Base-by-base conservation (phyloP, 1,140 invertebrate genomes). In the Drosophila tropicalis region DNA sequence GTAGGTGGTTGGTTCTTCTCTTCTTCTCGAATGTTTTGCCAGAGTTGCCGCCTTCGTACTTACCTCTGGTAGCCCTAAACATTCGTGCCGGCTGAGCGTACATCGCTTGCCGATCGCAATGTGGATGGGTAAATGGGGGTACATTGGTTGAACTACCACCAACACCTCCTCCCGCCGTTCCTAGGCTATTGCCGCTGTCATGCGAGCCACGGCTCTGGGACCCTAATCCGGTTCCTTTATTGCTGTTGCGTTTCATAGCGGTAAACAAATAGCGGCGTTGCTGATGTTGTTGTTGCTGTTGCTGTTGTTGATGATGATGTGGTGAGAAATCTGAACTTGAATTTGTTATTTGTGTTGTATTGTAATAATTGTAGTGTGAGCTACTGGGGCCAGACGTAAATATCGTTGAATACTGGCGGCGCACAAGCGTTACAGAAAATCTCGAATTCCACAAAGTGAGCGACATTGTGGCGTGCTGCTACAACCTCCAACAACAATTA, bases 391-490 rank as follows among this genome's bases (percentile, higher is more conserved):
- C 66, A 69, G 76, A 89, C 77, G 76, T 81, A 62, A 89, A 81
- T 56, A 84, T 78, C 81, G 80, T 78, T 34, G 84, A 69, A 61
- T 87, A 79, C 81, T 90, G 84, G 34, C 85, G 84, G 29, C 84
- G 85, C 32, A 78, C 55, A 22, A 89, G 67, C 51, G 81, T 84
- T 58, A 89, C 66, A 34, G 67, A 79, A 67, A 80, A 71, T 89
- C 84, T 84, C 44, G 80, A 89, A 71, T 77, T 87, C 84, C 84
- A 89, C 67, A 89, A 32, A 58, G 61, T 81, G 10, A 85, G 70
- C 58, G 81, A 74, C 84, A 87, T 89, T 12, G 70, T 68, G 36
- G 39, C n/a, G 6, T n/a, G n/a, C n/a, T n/a, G n/a, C n/a, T n/a
- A 44, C 40, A 22, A 17, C 54, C 12, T 17, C 13, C 12, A 39